Evolutionary conservation across 2,113 vertebrate genomes (phyloP).

Genomic region (Coturnix japonica): DNA sequence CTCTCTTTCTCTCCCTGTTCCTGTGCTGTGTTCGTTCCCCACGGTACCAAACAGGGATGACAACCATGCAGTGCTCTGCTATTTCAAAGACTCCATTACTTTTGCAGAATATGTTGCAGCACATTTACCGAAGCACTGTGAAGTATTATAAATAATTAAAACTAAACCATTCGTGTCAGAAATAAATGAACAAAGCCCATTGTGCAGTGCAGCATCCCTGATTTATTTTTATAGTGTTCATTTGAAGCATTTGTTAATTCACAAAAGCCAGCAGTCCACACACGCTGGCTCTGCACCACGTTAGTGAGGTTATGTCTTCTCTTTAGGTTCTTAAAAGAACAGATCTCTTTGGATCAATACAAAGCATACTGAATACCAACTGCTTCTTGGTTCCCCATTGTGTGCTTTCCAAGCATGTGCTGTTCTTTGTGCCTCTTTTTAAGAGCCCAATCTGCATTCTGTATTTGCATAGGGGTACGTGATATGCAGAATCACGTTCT

Average conservation of each 20-base stretch:
- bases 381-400: neutral
- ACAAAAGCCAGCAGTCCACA: slow-evolving; percentile 17
- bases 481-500: slow-evolving; percentile 46
- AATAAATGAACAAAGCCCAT: slow-evolving; percentile 67
- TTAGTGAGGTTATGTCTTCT: neutral
- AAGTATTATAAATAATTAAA: slow-evolving; percentile 74
- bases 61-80: neutral
- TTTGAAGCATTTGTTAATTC: slow-evolving; percentile 59
- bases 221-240: slow-evolving; percentile 65
- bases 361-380: neutral
- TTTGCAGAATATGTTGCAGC: slow-evolving; percentile 34
- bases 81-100: slow-evolving; percentile 39
- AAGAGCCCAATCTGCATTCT: neutral
- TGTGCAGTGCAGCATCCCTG: slow-evolving; percentile 54
- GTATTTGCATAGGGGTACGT: neutral
- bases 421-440: neutral
- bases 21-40: neutral
- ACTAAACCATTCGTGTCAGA: slow-evolving; percentile 62
- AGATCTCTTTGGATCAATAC: neutral
- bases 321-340: neutral
- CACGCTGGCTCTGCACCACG: neutral
- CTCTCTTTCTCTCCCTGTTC: neutral
- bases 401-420: neutral
- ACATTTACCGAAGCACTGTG: slow-evolving; percentile 36
- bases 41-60: accelerated